Base-by-base conservation (phyloP, 2,888 invertebrate genomes). In the Pseudococcus viburni region DNA sequence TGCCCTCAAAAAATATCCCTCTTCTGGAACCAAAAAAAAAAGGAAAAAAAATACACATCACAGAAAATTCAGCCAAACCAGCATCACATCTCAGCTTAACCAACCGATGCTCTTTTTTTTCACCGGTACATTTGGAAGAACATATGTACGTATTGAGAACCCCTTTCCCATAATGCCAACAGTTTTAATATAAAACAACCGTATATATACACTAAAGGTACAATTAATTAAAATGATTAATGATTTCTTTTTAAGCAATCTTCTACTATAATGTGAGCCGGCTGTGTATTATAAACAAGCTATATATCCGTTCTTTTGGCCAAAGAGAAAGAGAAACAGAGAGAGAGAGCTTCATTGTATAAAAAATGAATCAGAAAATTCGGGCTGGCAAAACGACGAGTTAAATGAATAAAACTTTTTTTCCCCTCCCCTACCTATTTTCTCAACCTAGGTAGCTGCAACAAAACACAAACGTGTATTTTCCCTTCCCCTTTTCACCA, bases 211-310 rank as follows among this genome's bases (percentile, higher is more conserved):
- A 33, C 26, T 77, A 33, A 51, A 55, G 80, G 87, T 83, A 73
- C 87, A 80, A 87, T 87, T 87, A 87, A 87, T 87, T 87, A 87
- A 87, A 87, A 87, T 87, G 87, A 87, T 87, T 87, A 83, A 87
- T 87, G 87, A 87, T 87, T 87, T 80, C 55, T 87, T 87, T 80
- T 80, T 68, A 85, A n/a, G 59, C 26, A 85, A 85, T 64, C 64
- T 85, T 59, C 39, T 84, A 85, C 26, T 33, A 33, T 33, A 85
- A 85, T 85, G 64, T 59, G 19, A 39, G n/a, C 42, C n/a, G 39
- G 85, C 19, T 33, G 85, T 64, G 59, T 17, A 85, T 85, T 85
- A 85, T 85, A 19, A 64, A 86, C 42, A 86, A 46, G 3, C 12
- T 19, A 26, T 33, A 80, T n/a, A 42, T 80, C 33, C 80, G 68